phyloP scores from a whole-genome alignment of 92 coral and sea anemone species.

The Metridium senile region DNA sequence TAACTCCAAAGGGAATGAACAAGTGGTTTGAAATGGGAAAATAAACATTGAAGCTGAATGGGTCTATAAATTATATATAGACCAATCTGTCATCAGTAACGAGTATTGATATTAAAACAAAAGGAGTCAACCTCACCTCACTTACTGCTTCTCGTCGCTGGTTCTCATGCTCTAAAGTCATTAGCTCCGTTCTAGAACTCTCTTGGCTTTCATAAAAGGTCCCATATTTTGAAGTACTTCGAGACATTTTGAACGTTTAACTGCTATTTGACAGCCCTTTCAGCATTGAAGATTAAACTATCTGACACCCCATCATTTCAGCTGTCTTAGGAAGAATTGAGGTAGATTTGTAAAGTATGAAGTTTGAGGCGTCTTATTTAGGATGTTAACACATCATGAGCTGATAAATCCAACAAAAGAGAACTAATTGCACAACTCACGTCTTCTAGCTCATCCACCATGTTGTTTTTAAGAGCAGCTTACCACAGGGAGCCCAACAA shows the following conservation, averaged over 20 bases:
- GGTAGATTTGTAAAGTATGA: too few relatives aligned
- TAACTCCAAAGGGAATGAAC: too few relatives aligned
- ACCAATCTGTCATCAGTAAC: too few relatives aligned
- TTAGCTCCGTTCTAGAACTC: constrained; percentile 51
- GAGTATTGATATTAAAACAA: too few relatives aligned
- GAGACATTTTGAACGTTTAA: constrained; percentile 6
- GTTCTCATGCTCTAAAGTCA: constrained; percentile 20
- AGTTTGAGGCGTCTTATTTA: too few relatives aligned
- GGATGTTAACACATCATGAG: too few relatives aligned
- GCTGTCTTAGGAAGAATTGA: too few relatives aligned
- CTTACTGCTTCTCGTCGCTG: constrained; percentile 38
- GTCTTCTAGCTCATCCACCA: background rate
- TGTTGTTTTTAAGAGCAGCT: background rate
- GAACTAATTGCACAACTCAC: background rate
- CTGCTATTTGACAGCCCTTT: background rate
- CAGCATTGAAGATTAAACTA: background rate
- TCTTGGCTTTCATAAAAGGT: constrained; percentile 67
- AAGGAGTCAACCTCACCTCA: constrained; percentile 28
- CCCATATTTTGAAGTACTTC: constrained; percentile 54
- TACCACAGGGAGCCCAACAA: constrained; percentile 1
- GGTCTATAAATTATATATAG: too few relatives aligned
- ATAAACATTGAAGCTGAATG: too few relatives aligned
- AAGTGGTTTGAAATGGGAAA: too few relatives aligned
- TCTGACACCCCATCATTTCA: too few relatives aligned
- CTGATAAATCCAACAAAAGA: too few relatives aligned